Conservation (phyloP, 2,113 vertebrate species). For the Daubentonia madagascariensis region DNA sequence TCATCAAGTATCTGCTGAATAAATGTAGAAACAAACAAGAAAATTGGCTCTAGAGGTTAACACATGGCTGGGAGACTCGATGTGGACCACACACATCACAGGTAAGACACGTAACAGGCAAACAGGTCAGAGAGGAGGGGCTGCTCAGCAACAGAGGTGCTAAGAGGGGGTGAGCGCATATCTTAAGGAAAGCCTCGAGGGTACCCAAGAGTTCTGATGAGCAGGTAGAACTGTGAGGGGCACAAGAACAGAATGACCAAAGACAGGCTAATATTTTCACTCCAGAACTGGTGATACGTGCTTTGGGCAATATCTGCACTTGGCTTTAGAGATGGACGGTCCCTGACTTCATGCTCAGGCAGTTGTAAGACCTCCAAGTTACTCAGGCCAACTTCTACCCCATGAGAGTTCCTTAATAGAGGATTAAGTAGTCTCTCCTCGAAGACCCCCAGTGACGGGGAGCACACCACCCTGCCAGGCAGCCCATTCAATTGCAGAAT, state of each 20-base stretch:
- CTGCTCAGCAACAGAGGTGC: background rate
- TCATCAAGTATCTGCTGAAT: background rate
- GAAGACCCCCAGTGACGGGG: background rate
- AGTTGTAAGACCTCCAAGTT: background rate
- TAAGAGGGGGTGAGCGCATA: accelerated
- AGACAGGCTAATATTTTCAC: background rate
- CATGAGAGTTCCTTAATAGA: background rate
- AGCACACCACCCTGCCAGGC: background rate
- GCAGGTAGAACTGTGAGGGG: background rate
- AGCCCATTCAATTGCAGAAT: background rate
- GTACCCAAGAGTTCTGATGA: background rate
- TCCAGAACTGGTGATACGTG: background rate
- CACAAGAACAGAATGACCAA: background rate
- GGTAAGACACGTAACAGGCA: background rate
- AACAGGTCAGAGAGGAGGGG: background rate
- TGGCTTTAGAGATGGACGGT: background rate
- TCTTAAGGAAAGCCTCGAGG: background rate
- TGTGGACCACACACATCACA: background rate
- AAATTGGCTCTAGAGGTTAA: background rate
- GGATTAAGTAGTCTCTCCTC: background rate
- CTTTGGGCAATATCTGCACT: background rate
- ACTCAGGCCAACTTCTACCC: background rate
- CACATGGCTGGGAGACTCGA: background rate
- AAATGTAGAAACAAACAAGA: background rate
- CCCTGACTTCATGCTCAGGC: background rate